Evolutionary conservation across 2,888 invertebrate genomes (phyloP).

Genomic region (Cosmopolites sordidus): DNA sequence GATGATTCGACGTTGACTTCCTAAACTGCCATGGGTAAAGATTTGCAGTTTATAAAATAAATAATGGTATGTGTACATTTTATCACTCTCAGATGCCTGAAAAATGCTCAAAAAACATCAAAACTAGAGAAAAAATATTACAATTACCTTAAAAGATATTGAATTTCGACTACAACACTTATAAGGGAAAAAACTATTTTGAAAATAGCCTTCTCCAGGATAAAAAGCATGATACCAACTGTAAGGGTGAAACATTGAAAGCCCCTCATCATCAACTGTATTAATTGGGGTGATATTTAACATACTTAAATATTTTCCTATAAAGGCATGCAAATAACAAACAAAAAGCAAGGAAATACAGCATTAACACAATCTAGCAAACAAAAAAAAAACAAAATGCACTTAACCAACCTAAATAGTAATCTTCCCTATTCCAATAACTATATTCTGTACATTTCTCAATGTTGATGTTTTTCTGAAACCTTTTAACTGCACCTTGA

Average conservation of each 20-base stretch:
- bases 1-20: constrained; percentile 45
- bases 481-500: constrained; percentile 45
- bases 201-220: constrained; percentile 49
- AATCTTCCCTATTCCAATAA: constrained; percentile 57
- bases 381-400: neutral
- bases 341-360: neutral
- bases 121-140: constrained; percentile 10
- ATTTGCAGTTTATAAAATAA: constrained; percentile 53
- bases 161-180: constrained; percentile 53
- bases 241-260: constrained; percentile 54
- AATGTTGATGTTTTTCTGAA: constrained; percentile 39
- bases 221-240: constrained; percentile 47
- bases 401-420: constrained; percentile 50
- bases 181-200: constrained; percentile 50
- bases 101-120: constrained; percentile 28
- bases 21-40: constrained; percentile 47
- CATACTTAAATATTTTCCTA: constrained; percentile 53
- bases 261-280: constrained; percentile 50
- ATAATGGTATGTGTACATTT: constrained; percentile 54
- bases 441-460: constrained; percentile 48
- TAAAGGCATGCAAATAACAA: constrained; percentile 4
- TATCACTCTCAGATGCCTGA: constrained; percentile 51
- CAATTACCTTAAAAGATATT: constrained; percentile 50
- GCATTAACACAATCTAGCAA: neutral
- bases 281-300: constrained; percentile 52